These are phyloP conservation scores for Halichondria panicea DNA, from an alignment of 37 sponge, comb jelly and placozoan species.

Conservation along the genomic window DNA sequence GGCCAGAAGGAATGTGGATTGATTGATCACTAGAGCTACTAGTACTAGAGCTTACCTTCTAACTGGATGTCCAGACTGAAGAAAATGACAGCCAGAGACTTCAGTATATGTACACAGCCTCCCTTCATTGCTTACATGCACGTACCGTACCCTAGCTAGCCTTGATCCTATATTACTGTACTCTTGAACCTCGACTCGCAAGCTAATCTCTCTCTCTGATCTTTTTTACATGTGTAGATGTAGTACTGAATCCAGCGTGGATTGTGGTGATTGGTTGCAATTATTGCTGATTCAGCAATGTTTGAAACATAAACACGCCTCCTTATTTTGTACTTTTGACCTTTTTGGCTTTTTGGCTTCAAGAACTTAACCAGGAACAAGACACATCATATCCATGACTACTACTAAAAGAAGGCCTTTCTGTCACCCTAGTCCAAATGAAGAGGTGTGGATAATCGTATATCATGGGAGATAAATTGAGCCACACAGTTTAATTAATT, in stretches of 20 bases:
- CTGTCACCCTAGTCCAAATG: conserved; percentile 70
- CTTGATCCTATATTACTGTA: not conserved
- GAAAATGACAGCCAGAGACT: conserved; percentile 26
- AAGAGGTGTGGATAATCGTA: conserved; percentile 55
- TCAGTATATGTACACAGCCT: not conserved
- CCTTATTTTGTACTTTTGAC: too few species aligned
- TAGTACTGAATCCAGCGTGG: not conserved
- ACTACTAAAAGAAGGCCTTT: too few species aligned
- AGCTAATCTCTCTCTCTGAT: conserved; percentile 5
- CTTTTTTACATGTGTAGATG: not conserved
- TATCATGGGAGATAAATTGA: too few species aligned
- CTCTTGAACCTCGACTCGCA: not conserved
- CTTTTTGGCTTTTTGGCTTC: too few species aligned
- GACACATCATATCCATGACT: too few species aligned
- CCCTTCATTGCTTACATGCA: conserved; percentile 5
- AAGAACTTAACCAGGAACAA: too few species aligned
- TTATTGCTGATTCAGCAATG: too few species aligned
- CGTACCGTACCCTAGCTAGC: too few species aligned
- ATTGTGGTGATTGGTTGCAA: too few species aligned
- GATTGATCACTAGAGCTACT: not conserved
- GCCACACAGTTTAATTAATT: not conserved
- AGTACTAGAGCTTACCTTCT: not conserved
- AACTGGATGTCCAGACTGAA: conserved; percentile 57
- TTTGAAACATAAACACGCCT: too few species aligned
- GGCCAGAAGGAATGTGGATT: not conserved